These are phyloP conservation scores for Coleophora deauratella DNA, from an alignment of 2,888 invertebrate species.

Conservation along the genomic window DNA sequence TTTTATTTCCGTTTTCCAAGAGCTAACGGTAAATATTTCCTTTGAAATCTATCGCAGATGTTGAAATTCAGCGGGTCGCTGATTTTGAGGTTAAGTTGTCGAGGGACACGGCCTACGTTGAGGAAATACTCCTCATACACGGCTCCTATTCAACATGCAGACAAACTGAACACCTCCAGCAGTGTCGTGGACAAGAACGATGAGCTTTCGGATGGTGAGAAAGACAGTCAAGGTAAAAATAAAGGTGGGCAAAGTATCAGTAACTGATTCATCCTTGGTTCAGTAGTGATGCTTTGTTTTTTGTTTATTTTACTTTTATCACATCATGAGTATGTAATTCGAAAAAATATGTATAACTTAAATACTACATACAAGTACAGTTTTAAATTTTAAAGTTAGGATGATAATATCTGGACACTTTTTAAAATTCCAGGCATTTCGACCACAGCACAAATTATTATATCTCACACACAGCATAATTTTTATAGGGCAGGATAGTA, in stretches of 20 bases:
- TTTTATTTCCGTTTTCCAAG: background rate
- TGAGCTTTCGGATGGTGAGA: conserved; percentile 19
- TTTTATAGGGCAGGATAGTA: no score
- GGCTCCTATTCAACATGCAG: conserved; percentile 86
- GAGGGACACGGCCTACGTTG: conserved; percentile 49
- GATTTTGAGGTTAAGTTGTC: conserved; percentile 69
- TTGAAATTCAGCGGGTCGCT: conserved; percentile 63
- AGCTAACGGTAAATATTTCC: background rate
- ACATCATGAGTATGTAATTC: no score
- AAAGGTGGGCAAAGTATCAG: conserved; percentile 16
- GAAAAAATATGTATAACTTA: no score
- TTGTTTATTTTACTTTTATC: background rate
- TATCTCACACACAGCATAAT: no score
- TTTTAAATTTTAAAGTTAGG: no score
- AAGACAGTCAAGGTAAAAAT: conserved; percentile 34
- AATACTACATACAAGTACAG: no score
- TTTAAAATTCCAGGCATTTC: no score
- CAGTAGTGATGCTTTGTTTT: conserved; percentile 1
- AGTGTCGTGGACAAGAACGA: conserved; percentile 20
- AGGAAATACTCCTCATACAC: conserved; percentile 76
- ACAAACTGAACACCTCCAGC: conserved; percentile 38
- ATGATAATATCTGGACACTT: no score
- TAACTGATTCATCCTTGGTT: background rate
- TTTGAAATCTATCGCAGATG: conserved; percentile 44
- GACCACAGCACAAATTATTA: no score